Percentiles rank a stretch among this genome's conserved stretches.
These are phyloP conservation scores for Arctia plantaginis DNA, from an alignment of 2,888 invertebrate species.

Conservation along the genomic window DNA sequence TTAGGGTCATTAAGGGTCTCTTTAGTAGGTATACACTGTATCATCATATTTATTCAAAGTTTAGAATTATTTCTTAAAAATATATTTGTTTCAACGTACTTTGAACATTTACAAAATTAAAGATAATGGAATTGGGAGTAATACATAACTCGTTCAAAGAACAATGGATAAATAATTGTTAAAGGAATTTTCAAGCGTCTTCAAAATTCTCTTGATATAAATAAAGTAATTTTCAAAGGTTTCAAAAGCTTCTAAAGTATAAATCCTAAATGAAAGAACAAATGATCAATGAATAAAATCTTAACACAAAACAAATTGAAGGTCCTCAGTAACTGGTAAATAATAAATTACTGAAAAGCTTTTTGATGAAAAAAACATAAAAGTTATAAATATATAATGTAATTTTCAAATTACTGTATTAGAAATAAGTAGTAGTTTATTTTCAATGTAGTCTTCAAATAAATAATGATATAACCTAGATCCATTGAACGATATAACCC, in stretches of 20 bases:
- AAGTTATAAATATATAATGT: neutral
- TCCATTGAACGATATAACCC: neutral
- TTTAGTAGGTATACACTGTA: neutral
- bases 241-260: neutral
- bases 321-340: neutral
- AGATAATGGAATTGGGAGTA: neutral
- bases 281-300: neutral
- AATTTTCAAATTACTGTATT: neutral
- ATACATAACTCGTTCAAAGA: neutral
- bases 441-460: neutral
- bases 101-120: neutral
- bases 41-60: neutral
- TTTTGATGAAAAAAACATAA: neutral
- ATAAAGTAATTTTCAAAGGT: neutral
- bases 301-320: neutral
- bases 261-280: neutral
- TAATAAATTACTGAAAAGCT: neutral
- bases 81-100: neutral
- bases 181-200: neutral
- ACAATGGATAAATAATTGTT: neutral
- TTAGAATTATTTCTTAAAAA: neutral
- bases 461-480: neutral
- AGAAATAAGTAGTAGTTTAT: neutral
- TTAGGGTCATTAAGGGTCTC: constrained; percentile 44
- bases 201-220: neutral